phyloP scores from a whole-genome alignment of 2,888 invertebrate genomes.

The Scrobipalpa costella region DNA sequence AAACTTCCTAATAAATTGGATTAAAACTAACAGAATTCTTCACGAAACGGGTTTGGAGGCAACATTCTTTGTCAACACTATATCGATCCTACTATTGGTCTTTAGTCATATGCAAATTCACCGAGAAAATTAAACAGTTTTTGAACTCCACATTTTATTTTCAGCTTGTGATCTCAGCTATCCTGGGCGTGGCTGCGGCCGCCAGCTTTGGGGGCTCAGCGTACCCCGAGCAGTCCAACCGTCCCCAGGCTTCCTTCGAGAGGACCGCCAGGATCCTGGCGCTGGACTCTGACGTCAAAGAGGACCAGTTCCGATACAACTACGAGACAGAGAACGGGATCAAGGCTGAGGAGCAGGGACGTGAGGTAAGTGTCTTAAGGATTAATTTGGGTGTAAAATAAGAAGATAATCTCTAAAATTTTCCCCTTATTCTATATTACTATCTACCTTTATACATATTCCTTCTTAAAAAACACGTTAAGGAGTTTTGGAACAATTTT shows the following conservation, averaged over 20 bases:
- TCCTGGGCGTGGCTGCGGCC: constrained; percentile 65
- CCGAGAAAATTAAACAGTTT: too few species aligned
- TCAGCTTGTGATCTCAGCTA: constrained; percentile 67
- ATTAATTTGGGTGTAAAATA: not conserved
- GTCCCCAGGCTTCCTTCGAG: constrained; percentile 66
- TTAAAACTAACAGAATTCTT: too few species aligned
- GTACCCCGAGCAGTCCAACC: constrained; percentile 67
- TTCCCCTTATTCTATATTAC: too few species aligned
- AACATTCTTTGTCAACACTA: too few species aligned
- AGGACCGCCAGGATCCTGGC: constrained; percentile 67
- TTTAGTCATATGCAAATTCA: too few species aligned
- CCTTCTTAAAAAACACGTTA: too few species aligned
- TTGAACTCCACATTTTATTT: not conserved
- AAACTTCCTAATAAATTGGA: too few species aligned
- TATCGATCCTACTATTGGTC: too few species aligned
- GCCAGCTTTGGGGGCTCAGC: constrained; percentile 54
- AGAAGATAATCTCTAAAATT: too few species aligned
- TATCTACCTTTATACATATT: too few species aligned
- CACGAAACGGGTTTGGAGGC: too few species aligned
- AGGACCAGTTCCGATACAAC: constrained; percentile 73
- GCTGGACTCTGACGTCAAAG: constrained; percentile 68
- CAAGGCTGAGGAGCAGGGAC: constrained; percentile 74
- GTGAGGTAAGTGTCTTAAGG: constrained; percentile 56
- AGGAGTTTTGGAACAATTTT: too few species aligned
- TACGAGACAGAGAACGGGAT: constrained; percentile 76